phyloP scores from a whole-genome alignment of 2,113 vertebrate species.

The Rhynchomys soricoides region DNA sequence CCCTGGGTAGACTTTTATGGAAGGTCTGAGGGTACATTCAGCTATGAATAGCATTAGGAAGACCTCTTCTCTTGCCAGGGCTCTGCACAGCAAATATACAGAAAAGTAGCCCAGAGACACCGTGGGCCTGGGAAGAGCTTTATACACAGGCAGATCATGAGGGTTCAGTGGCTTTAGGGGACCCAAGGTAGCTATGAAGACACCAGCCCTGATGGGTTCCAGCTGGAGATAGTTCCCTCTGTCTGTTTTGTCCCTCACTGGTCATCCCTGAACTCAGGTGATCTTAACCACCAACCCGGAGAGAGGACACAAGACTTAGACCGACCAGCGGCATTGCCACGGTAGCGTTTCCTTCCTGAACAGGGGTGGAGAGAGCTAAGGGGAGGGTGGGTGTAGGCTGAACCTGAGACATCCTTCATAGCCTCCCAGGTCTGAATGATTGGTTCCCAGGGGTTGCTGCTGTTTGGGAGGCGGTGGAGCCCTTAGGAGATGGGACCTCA shows the following conservation, averaged over 20 bases:
- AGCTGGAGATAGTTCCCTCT: neutral
- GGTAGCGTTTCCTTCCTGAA: neutral
- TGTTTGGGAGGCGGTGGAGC: neutral
- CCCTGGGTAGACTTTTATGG: neutral
- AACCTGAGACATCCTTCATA: neutral
- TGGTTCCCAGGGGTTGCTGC: rapidly evolving
- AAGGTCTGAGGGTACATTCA: neutral
- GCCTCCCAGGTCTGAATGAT: neutral
- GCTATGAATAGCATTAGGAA: neutral
- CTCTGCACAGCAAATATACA: neutral
- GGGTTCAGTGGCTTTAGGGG: neutral
- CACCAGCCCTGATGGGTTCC: neutral
- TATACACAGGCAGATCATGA: neutral
- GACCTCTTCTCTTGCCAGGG: rapidly evolving
- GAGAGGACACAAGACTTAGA: neutral
- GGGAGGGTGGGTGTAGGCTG: rapidly evolving
- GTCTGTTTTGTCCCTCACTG: neutral
- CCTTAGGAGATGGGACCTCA: neutral
- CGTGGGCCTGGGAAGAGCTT: neutral
- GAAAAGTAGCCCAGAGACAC: neutral
- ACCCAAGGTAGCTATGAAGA: neutral
- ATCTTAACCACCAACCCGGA: neutral
- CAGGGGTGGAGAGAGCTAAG: too few species aligned
- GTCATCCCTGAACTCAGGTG: neutral
- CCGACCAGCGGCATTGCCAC: rapidly evolving